These are phyloP conservation scores for Drosophila serrata DNA, from an alignment of 1,140 invertebrate species.

Conservation along the genomic window DNA sequence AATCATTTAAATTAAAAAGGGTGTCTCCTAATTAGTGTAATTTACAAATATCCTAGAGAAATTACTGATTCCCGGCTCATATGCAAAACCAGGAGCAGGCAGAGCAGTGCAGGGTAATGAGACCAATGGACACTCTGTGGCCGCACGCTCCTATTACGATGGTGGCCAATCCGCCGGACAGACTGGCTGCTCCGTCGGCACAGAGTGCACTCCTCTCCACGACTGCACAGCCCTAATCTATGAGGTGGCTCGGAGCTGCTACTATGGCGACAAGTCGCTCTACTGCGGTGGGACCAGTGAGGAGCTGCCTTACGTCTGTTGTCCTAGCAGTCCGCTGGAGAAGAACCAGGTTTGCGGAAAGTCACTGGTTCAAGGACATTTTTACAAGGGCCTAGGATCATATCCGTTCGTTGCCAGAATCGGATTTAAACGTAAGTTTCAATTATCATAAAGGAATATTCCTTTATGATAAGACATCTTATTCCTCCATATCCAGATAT, in stretches of 20 bases:
- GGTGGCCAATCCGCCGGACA: constrained; percentile 23
- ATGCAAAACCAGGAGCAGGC: constrained; percentile 7
- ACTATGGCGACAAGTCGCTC: constrained; percentile 82
- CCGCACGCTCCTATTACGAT: constrained; percentile 63
- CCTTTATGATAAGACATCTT: no score
- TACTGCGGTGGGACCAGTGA: constrained; percentile 76
- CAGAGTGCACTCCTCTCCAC: constrained; percentile 79
- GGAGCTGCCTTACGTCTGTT: constrained; percentile 83
- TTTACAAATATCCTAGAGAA: constrained; percentile 46
- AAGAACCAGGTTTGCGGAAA: constrained; percentile 87
- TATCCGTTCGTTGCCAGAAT: constrained; percentile 89
- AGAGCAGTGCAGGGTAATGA: constrained; percentile 18
- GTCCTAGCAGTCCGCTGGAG: constrained; percentile 81
- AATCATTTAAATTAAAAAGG: background rate
- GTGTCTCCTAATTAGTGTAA: background rate
- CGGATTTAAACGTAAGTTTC: constrained; percentile 88
- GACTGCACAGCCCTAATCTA: constrained; percentile 82
- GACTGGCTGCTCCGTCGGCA: constrained; percentile 71
- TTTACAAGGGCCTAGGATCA: constrained; percentile 88
- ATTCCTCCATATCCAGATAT: constrained; percentile 87
- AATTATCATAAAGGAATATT: no score
- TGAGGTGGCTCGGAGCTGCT: constrained; percentile 82
- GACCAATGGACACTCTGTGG: constrained; percentile 50
- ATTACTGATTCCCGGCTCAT: constrained; percentile 46
- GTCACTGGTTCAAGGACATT: constrained; percentile 88